Base-by-base conservation (phyloP, 2,797 vertebrate genomes). In the Sciaenops ocellatus region DNA sequence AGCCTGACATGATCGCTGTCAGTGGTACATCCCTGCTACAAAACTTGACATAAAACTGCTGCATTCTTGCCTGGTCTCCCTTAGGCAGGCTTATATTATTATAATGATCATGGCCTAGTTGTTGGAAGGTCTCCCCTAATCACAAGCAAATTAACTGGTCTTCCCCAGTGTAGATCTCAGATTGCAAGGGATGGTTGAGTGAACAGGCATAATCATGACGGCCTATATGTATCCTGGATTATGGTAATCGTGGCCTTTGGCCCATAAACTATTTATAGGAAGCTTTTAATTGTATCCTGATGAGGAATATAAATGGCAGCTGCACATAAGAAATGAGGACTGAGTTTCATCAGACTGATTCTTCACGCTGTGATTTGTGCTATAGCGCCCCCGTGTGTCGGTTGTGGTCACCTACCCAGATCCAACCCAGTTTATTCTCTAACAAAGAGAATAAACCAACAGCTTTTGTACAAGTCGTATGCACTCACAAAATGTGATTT, bases 331-430 rank as follows among this genome's bases (percentile, higher is more conserved):
- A 78, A 80, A 74, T 66, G 38, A 56, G n/a, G 20, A 4, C n/a
- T 34, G 44, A 42, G 28, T 66, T 30, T 59, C 10, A 56, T 47
- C 6, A 6, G 42, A 51, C 41, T 54, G 3, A 3, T 38, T 51
- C 57, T 22, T 57, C 24, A 34, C 34, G 10, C 28, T 47, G 12
- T 38, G 26, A 38, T 22, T 80, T 74, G 80, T 82, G 48, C 76
- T 66, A 42, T 55, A 83, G 85, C 67, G 66, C 93, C 94, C 91
- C 61, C 94, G 7, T 85, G 91, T 95, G 93, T 76, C 63, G 6
- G 51, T 5, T 42, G 66, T 24, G 42, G 61, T 8, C 6, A 76
- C 24, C 59, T 60, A 47, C 57, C 1, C 13, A 26, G 13, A 30
- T 55, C 4, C 6, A 48, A 20, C 34, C 38, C 11, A 11, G 26